phyloP scores from a whole-genome alignment of 2,113 vertebrate species.

The human region DNA sequence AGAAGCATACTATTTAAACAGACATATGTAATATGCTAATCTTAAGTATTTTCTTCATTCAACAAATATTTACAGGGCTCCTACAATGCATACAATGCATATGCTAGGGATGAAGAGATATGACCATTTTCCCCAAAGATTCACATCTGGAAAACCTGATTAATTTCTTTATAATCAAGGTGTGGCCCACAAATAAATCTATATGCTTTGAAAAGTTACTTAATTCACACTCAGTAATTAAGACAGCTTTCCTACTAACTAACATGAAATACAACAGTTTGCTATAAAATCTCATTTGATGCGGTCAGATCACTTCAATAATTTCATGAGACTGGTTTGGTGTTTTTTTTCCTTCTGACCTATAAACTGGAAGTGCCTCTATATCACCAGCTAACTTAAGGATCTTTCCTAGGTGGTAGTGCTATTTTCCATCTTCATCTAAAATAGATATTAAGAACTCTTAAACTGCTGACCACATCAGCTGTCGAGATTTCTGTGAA shows the following conservation, averaged over 20 bases:
- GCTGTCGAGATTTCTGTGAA: not conserved
- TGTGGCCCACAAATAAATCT: not conserved
- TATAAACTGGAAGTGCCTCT: not conserved
- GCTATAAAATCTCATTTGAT: conserved; percentile 37
- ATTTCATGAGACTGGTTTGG: not conserved
- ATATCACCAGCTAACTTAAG: not conserved
- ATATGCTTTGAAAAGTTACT: conserved; percentile 10
- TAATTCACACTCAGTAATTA: conserved; percentile 17
- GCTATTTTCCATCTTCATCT: not conserved
- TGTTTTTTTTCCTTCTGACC: not conserved
- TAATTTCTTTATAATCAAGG: not conserved
- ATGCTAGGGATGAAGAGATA: not conserved
- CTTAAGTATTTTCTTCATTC: conserved; percentile 4
- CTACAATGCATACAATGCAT: not conserved
- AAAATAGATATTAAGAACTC: not conserved
- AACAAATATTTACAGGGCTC: not conserved
- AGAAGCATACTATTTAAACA: conserved; percentile 32
- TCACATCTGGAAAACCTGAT: not conserved
- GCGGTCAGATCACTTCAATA: not conserved
- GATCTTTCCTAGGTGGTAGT: not conserved
- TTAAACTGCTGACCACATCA: not conserved
- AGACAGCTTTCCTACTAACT: not conserved
- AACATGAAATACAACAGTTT: not conserved
- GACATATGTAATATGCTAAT: not conserved
- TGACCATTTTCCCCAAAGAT: not conserved